Conservation (phyloP, 2,113 vertebrate species). For the Oryzias woworae region DNA sequence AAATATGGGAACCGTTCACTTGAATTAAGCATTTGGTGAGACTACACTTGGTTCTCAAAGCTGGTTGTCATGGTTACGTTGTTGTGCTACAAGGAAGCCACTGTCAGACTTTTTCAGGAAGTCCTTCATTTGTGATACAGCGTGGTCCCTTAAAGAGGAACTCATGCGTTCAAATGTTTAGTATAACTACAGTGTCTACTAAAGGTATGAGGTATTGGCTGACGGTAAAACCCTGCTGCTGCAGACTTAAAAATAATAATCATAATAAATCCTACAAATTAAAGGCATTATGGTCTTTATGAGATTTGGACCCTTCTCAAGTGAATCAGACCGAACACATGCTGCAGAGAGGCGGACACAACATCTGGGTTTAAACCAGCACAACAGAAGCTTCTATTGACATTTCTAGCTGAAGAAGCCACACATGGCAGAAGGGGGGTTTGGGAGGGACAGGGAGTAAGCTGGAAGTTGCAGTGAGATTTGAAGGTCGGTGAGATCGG, state of each 20-base stretch:
- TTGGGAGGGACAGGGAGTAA: conserved; percentile 6
- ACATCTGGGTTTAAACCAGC: conserved; percentile 31
- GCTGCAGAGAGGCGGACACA: conserved; percentile 25
- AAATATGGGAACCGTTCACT: conserved; percentile 46
- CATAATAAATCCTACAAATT: conserved; percentile 8
- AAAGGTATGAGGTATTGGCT: not conserved
- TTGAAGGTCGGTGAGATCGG: conserved; percentile 35
- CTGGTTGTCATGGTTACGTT: conserved; percentile 36
- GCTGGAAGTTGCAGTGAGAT: conserved; percentile 43
- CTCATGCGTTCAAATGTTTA: not conserved
- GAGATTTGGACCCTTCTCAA: not conserved
- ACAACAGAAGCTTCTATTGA: conserved; percentile 22
- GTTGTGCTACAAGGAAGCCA: not conserved
- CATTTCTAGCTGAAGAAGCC: conserved; percentile 33
- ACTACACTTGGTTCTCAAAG: conserved; percentile 60
- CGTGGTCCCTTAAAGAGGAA: not conserved
- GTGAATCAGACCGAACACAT: no score
- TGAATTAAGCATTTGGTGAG: conserved; percentile 49
- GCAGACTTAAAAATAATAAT: not conserved
- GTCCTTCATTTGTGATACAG: not conserved
- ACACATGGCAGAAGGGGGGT: conserved; percentile 18
- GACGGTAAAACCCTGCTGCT: conserved; percentile 13
- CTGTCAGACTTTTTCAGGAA: no score
- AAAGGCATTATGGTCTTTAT: conserved; percentile 30
- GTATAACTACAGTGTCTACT: conserved; percentile 6